Evolutionary conservation across 2,888 invertebrate genomes (phyloP), one percentile per base, ranked within the genome.

Genomic region (Drosophila neoperkinsi): DNA sequence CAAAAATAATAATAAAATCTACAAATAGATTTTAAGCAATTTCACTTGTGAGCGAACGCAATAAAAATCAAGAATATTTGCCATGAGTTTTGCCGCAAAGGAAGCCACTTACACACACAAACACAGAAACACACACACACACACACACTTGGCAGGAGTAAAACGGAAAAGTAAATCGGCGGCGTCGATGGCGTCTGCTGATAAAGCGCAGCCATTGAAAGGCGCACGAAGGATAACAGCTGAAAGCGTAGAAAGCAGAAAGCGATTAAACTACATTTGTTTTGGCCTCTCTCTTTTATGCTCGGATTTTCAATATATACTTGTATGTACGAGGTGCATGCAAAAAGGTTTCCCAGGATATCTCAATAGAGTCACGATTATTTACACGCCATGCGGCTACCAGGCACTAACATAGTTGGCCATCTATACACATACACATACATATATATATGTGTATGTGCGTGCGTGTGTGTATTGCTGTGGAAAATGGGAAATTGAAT

Each of bases 51-150:
- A 87, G 72, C 87, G 78, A 90, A 82, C 86, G 91, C 91, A 91
- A 92, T 91, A 92, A 91, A 91, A 92, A 91, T 91, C 90, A 92
- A 91, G 91, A 89, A 90, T 90, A 91, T 91, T 90, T 90, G 84
- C 91, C 86, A 90, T 91, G 90, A 91, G 91, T 91, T 90, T 83
- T 88, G 84, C 85, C 75, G 69, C 87, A 88, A 88, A 72, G 53
- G 58, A 66, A 72, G 69, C 53, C 53, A 59, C 63, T 60, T 61
- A 70, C 36, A 77, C 36, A 73, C 49, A 50, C 36, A 66, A 30
- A 21, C 9, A 56, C 43, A 55, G 25, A 36, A 25, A 52, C 13
- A 46, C 21, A 66, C 16, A 56, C 25, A 50, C 34, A 25, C 33
- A 33, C 31, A 28, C 43, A 34, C 41, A 55, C 33, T 28, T 50